phyloP scores from a whole-genome alignment of 2,113 vertebrate genomes.

The Phycodurus eques region DNA sequence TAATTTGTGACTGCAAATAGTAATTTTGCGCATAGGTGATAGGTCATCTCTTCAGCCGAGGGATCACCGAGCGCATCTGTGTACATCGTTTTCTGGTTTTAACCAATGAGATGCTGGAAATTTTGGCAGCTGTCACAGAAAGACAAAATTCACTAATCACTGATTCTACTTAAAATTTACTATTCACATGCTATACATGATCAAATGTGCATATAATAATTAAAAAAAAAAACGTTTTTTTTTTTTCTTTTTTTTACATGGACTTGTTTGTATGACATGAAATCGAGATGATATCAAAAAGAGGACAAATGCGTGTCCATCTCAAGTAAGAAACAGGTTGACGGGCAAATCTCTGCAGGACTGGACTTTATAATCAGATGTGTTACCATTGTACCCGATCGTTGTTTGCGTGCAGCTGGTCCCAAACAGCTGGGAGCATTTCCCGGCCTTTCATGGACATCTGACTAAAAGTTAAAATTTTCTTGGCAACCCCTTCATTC shows the following conservation, averaged over 20 bases:
- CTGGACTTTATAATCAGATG: background rate
- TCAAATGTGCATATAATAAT: no score
- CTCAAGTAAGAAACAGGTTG: background rate
- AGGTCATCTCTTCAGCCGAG: background rate
- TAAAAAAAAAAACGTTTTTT: no score
- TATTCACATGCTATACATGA: no score
- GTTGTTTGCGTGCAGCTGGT: slow-evolving; percentile 40
- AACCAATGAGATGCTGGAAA: background rate
- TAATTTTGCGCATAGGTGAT: background rate
- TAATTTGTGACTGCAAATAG: background rate
- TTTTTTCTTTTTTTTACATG: no score
- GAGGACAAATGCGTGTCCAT: background rate
- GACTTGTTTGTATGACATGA: background rate
- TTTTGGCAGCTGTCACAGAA: background rate
- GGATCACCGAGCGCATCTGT: background rate
- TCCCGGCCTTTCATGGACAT: background rate
- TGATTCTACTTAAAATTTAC: no score
- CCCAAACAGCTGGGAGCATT: slow-evolving; percentile 53
- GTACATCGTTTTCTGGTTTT: background rate
- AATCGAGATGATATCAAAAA: background rate
- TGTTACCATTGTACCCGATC: background rate
- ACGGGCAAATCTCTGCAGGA: background rate
- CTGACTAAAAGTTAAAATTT: background rate
- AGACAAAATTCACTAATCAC: background rate
- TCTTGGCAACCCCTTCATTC: background rate